Evolutionary conservation across 2,888 invertebrate species (phyloP), one percentile per base, ranked within the genome.

Genomic region (Auanema freiburgensis): DNA sequence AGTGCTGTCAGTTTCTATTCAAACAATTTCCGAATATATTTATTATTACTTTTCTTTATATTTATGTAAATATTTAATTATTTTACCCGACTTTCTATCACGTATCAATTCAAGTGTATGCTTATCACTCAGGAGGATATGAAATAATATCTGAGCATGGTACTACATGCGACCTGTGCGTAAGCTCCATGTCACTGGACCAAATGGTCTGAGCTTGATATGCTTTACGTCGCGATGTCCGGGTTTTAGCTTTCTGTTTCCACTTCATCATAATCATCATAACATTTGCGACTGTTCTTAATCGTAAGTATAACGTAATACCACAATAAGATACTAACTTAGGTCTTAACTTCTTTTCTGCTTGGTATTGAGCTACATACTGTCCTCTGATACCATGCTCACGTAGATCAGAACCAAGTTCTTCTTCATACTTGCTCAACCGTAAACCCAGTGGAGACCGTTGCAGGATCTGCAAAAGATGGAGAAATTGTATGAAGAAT

Each of bases 371-470:
- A 43, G 69, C 72, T 23, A 78, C 73, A 44, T 69, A 71, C 53
- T 79, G 78, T 5, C 78, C 78, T 8, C 71, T 65, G 24, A 78
- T 53, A 3, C 78, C 78, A 51, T 75, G 75, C 62, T 77, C 78
- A 21, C 79, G 57, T 50, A 77, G 63, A 69, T 77, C 78, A 2
- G 78, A 78, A 25, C 78, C 78, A 21, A 78, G 51, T 60, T 77
- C 70, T 53, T 78, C 78, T 44, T 78, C 78, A 59, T 79, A 76
- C 56, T 66, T 66, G 23, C 73, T 62, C 43, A 78, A 60, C 5
- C 78, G 64, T 50, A 78, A 66, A 16, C 74, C 74, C 57, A 78
- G 69, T 24, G 66, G 68, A 42, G 76, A 73, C 21, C 71, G 66
- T 49, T 77, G 59, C 49, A 77, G 65, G 2, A 61, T 50, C 77